Percentiles rank a stretch among this genome's conserved stretches.
These are phyloP conservation scores for Agapornis roseicollis DNA, from an alignment of 2,113 vertebrate genomes.

Conservation along the genomic window DNA sequence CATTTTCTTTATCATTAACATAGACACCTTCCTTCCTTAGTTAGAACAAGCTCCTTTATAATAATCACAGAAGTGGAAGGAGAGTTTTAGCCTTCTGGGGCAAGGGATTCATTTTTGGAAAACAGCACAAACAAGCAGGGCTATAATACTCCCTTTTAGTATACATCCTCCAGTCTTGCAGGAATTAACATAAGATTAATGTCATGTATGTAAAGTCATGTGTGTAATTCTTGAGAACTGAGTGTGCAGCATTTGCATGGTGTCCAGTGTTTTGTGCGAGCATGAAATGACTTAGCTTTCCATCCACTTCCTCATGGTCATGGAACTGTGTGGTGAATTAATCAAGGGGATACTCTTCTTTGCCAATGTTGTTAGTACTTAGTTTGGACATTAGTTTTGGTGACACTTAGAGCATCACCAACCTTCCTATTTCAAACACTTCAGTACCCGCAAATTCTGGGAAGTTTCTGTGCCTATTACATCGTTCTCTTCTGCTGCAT, in stretches of 20 bases:
- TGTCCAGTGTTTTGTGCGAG: background rate
- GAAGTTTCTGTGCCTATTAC: background rate
- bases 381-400: background rate
- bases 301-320: background rate
- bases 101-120: background rate
- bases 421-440: background rate
- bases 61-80: background rate
- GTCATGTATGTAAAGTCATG: background rate
- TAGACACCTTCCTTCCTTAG: background rate
- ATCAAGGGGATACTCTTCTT: background rate
- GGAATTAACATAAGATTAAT: background rate
- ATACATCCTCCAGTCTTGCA: background rate
- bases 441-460: background rate
- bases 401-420: background rate
- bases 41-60: background rate
- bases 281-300: background rate
- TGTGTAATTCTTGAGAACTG: background rate
- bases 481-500: background rate
- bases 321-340: background rate
- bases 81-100: background rate
- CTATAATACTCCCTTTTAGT: background rate
- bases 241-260: background rate
- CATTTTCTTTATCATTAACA: background rate
- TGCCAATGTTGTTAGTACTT: background rate
- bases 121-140: background rate